These are phyloP conservation scores for Laticauda laticaudata DNA, from an alignment of 2,113 vertebrate genomes.

Conservation along the genomic window DNA sequence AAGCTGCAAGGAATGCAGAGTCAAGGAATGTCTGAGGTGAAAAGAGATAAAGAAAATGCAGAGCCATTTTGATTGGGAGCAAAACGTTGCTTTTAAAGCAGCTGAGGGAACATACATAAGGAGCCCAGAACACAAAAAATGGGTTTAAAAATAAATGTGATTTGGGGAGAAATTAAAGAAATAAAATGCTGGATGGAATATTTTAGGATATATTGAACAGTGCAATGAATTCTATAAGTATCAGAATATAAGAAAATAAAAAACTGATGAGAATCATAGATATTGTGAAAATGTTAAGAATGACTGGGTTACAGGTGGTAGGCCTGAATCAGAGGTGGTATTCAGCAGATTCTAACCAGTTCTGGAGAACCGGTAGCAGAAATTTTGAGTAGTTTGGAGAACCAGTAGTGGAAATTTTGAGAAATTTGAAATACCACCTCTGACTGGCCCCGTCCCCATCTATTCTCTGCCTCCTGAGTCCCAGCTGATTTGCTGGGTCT, in stretches of 20 bases:
- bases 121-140: background rate
- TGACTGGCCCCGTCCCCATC: too few species aligned
- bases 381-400: too few species aligned
- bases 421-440: too few species aligned
- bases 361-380: too few species aligned
- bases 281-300: background rate
- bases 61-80: background rate
- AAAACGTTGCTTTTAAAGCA: background rate
- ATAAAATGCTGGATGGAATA: background rate
- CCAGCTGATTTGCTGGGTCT: too few species aligned
- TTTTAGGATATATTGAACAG: background rate
- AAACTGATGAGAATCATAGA: background rate
- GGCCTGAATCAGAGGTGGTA: too few species aligned
- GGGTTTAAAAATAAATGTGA: background rate
- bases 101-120: background rate
- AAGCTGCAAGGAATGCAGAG: background rate
- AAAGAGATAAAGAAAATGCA: background rate
- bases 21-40: background rate
- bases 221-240: background rate
- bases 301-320: background rate
- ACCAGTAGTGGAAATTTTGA: too few species aligned
- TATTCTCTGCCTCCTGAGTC: too few species aligned
- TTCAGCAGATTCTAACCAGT: too few species aligned
- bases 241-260: background rate
- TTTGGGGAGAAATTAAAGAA: background rate